These are phyloP conservation scores for Caenorhabditis sp. DNA, from an alignment of 2,888 invertebrate genomes.

Conservation along the genomic window DNA sequence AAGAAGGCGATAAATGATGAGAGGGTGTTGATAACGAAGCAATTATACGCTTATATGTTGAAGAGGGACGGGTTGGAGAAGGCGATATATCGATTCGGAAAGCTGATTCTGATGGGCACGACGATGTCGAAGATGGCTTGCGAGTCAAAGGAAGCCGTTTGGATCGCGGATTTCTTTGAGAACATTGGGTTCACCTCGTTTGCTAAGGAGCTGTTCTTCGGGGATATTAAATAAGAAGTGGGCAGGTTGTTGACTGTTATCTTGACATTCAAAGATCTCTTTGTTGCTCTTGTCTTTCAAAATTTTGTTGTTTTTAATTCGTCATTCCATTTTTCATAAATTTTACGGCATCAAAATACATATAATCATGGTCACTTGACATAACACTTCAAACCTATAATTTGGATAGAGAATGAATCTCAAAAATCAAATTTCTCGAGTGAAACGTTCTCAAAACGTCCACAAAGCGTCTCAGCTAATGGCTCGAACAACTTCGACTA, in stretches of 20 bases:
- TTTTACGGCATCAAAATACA: no score
- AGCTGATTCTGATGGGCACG: slow-evolving; percentile 80
- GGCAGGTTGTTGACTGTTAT: slow-evolving; percentile 5
- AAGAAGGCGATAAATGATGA: slow-evolving; percentile 73
- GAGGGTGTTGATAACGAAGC: slow-evolving; percentile 77
- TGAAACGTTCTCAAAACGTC: no score
- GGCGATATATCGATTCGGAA: slow-evolving; percentile 79
- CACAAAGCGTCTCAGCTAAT: no score
- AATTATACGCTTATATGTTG: slow-evolving; percentile 79
- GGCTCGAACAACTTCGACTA: no score
- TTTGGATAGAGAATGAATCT: no score
- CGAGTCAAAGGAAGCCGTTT: slow-evolving; percentile 81
- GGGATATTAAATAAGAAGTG: slow-evolving; percentile 16
- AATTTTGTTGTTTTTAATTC: no score
- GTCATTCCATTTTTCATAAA: no score
- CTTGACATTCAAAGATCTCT: neutral
- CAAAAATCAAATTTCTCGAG: no score
- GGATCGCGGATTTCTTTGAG: slow-evolving; percentile 82
- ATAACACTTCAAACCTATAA: no score
- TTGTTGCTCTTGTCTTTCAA: no score
- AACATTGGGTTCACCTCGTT: slow-evolving; percentile 79
- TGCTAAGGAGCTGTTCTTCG: slow-evolving; percentile 79
- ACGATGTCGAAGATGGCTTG: slow-evolving; percentile 81
- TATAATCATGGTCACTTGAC: no score
- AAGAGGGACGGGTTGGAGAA: slow-evolving; percentile 74